Base-by-base conservation (phyloP, 35 echinoderm and acorn worm species). In the Heliocidaris tuberculata region DNA sequence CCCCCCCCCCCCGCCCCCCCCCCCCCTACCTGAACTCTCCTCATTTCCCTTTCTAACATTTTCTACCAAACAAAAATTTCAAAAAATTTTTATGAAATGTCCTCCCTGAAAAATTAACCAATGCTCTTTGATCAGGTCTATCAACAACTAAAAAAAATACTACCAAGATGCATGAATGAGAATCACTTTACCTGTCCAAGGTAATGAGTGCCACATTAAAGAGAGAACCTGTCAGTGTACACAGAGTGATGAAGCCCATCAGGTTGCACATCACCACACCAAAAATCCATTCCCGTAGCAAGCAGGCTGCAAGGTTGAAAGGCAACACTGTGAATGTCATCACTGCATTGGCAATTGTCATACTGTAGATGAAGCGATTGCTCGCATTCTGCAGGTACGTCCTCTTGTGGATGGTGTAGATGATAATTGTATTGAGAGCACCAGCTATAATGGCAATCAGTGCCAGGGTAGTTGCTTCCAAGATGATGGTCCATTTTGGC, bases 201-300 rank as follows among this genome's bases (percentile, higher is more conserved):
- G 92, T 92, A 31, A 96, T 96, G 27, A 93, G 50, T 5, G 92
- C 92, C 21, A 96, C 35, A 24, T 47, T 96, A 31, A 94, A 56
- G 27, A 96, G 93, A 9, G 90, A 70, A 12, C 95, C 95, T 30
- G 95, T 85, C 19, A 96, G 85, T 31, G 92, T 54, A 59, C 89
- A 86, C 48, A 96, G 5, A 5, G 95, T 86, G 13, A 96, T 86
- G 61, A 96, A 96, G 19, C 95, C 95, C 32, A 92, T 96, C 8
- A 96, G 48, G 42, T 96, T 96, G 32, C 95, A 96, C 95, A 86
- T 90, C 90, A 96, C 92, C 47, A 96, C 92, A 16, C 95, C 95
- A 96, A 96, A 96, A 7, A 96, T 48, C 95, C 95, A 96, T 8
- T 93, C 92, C 60, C 52, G 32, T 9, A 86, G 32, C 4, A 96